A percentile compares a stretch with the other conserved stretches of the same genome.
Evolutionary conservation across 1,140 invertebrate species (phyloP).

Genomic region (Hirudo medicinalis): DNA sequence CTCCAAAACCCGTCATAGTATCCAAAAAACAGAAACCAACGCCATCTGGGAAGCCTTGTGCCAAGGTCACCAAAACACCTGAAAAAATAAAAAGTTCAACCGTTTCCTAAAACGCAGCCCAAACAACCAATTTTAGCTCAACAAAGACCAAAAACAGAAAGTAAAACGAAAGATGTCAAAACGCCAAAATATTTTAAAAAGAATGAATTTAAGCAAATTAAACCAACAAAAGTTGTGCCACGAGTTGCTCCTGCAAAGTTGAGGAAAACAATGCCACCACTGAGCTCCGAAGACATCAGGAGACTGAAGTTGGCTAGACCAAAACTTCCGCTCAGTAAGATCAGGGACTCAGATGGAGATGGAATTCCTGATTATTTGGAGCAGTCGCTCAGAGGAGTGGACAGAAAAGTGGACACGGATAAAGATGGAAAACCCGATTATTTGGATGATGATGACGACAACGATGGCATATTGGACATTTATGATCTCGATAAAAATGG

Average conservation of each 20-base stretch:
- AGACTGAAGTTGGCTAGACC: background rate
- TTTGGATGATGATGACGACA: constrained; percentile 13
- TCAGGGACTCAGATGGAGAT: constrained; percentile 11
- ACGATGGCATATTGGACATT: constrained; percentile 16
- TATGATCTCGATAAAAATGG: constrained; percentile 11
- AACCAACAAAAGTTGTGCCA: background rate
- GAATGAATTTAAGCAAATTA: background rate
- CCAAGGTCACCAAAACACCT: background rate
- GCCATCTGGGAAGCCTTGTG: background rate
- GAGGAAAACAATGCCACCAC: too few species aligned
- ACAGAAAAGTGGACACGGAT: constrained; percentile 15
- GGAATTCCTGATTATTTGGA: constrained; percentile 18
- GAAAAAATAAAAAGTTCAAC: background rate
- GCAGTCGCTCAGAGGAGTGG: constrained; percentile 11
- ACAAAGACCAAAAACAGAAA: too few species aligned
- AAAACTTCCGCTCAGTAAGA: background rate
- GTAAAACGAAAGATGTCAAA: background rate
- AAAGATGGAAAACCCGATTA: constrained; percentile 16
- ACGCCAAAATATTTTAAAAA: background rate
- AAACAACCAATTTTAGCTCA: background rate
- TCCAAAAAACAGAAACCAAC: background rate
- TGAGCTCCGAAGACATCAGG: background rate
- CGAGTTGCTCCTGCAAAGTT: too few species aligned
- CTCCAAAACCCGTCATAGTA: too few species aligned
- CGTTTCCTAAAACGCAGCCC: background rate